A percentile compares a stretch with the other conserved stretches of the same genome.
These are phyloP conservation scores for Mercenaria mercenaria DNA, from an alignment of 1,140 invertebrate species.

Conservation along the genomic window DNA sequence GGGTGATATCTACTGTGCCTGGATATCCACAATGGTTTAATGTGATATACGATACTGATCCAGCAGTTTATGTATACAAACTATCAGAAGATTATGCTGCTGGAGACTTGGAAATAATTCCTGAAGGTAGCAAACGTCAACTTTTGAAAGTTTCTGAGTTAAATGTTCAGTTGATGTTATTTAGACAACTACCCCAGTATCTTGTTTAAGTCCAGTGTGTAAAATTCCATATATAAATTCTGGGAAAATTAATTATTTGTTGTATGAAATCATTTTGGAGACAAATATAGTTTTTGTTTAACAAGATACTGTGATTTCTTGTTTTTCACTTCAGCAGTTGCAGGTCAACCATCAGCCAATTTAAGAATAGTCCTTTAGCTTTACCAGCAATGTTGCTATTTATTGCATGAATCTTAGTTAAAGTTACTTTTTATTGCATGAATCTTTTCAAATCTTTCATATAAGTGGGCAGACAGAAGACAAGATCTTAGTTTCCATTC, in stretches of 20 bases:
- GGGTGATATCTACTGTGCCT: constrained; percentile 54
- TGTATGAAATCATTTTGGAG: not conserved
- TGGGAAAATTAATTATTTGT: not conserved
- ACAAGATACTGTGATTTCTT: constrained; percentile 13
- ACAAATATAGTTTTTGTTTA: not conserved
- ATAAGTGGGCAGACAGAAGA: not conserved
- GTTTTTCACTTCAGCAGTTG: not conserved
- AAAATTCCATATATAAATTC: not conserved
- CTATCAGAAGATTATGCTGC: constrained; percentile 29
- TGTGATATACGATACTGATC: constrained; percentile 37
- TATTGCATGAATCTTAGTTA: constrained; percentile 10
- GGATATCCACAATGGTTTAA: constrained; percentile 51
- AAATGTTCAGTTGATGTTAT: constrained; percentile 15
- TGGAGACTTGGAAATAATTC: constrained; percentile 38
- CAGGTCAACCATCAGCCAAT: not conserved
- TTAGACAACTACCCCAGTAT: constrained; percentile 17
- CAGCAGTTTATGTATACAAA: constrained; percentile 22
- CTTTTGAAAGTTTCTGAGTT: not conserved
- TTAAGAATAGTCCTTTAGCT: constrained; percentile 10
- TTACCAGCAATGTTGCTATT: not conserved
- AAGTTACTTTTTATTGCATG: not conserved
- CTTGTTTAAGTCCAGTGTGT: not conserved
- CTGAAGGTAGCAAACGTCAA: constrained; percentile 29
- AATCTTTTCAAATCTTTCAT: not conserved
- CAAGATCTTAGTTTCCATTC: no score